Base-by-base conservation (phyloP, 53 echinoderm and acorn worm genomes). In the Apostichopus leukothele region DNA sequence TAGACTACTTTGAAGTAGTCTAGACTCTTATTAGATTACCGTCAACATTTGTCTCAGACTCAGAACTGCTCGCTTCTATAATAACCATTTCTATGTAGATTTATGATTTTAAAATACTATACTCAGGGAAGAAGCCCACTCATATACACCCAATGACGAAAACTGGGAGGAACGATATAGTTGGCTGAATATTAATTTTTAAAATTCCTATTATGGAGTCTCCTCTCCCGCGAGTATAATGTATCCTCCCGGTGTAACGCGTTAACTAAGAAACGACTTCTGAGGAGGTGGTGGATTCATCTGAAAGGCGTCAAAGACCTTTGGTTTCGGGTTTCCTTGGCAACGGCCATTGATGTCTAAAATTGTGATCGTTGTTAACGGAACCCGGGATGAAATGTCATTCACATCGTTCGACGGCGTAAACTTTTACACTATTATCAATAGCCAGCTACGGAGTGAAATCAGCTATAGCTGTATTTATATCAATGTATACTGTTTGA, bases 331-430 rank as follows among this genome's bases (percentile, higher is more conserved):
- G 95, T 95, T 95, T 93, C 95, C 90, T 91, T 89, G 83, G 80
- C 93, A 68, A 55, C 95, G 95, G 84, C 88, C 95, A 95, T 93
- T 55, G 26, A 68, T 75, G 54, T 13, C 26, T 39, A 57, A 67
- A 67, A 61, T 8, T 51, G 67, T 95, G 95, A 93, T 95, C 95
- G 95, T 95, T 95, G 95, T 95, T 93, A 91, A 95, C 95, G 95
- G 93, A 95, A 95, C 95, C 95, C 93, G 95, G 91, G 93, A 86
- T 61, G 85, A 89, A 23, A 26, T 67, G 55, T 89, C 60, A 8
- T 83, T 60, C 26, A 25, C 83, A 83, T 83, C 83, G 20, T 1
- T 19, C 16, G 71, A 71, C 6, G 18, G 13, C 2, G 18, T 71
- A 0, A 13, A 19, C 14, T 13, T 6, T 71, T 2, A 18, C 18